Percentiles rank a stretch among this genome's conserved stretches.
Evolutionary conservation across 2,113 vertebrate genomes (phyloP).

Genomic region (Lathamus discolor): DNA sequence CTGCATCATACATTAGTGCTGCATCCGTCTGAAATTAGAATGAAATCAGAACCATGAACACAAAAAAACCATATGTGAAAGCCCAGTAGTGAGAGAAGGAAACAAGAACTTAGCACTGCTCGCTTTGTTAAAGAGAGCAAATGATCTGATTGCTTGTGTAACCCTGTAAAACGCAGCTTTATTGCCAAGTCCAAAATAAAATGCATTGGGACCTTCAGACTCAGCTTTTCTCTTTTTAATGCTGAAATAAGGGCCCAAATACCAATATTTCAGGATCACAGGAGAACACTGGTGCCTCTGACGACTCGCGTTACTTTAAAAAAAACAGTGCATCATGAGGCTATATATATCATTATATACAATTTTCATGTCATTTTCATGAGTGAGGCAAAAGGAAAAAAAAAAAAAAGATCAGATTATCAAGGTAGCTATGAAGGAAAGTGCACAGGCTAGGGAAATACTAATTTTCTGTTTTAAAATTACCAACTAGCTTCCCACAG

Average conservation of each 20-base stretch:
- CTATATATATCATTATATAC: not conserved
- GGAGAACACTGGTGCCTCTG: not conserved
- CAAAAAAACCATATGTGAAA: not conserved
- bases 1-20: slow-evolving; percentile 96
- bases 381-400: not conserved
- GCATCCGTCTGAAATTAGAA: slow-evolving; percentile 88
- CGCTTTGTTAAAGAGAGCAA: not conserved
- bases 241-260: not conserved
- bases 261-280: not conserved
- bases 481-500: not conserved
- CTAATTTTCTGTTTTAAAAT: not conserved
- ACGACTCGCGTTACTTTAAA: not conserved
- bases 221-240: not conserved
- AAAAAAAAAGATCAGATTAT: not conserved
- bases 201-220: not conserved
- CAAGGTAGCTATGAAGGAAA: not conserved
- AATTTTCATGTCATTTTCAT: not conserved
- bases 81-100: not conserved
- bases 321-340: not conserved
- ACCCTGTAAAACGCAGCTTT: not conserved
- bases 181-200: not conserved
- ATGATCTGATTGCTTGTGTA: not conserved
- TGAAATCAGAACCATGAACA: not conserved
- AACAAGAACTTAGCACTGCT: not conserved
- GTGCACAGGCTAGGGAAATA: not conserved